These are phyloP conservation scores for Dilophus febrilis DNA, from an alignment of 2,888 invertebrate species.

Conservation along the genomic window DNA sequence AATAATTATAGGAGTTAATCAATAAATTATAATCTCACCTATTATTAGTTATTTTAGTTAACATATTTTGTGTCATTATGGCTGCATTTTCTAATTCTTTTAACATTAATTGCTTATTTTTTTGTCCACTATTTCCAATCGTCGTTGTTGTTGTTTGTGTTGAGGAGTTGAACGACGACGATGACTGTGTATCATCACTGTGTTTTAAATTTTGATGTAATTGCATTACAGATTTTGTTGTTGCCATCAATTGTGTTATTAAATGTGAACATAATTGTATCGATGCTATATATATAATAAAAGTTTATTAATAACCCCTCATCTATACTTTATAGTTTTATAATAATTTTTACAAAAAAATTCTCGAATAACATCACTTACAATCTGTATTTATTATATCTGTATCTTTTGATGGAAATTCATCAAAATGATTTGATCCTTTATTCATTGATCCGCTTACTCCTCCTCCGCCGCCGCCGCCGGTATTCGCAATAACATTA, in stretches of 20 bases:
- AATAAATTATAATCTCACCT: constrained; percentile 6
- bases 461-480: neutral
- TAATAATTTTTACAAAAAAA: too few relatives aligned
- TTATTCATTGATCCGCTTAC: neutral
- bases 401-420: constrained; percentile 30
- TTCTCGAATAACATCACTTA: constrained; percentile 20
- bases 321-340: too few relatives aligned
- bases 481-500: neutral
- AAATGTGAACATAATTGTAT: constrained; percentile 40
- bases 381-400: constrained; percentile 34
- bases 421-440: constrained; percentile 9
- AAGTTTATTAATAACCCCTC: too few relatives aligned
- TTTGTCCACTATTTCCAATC: neutral
- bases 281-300: too few relatives aligned
- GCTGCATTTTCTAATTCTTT: constrained; percentile 32
- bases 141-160: too few relatives aligned
- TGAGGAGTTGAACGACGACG: neutral
- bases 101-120: constrained; percentile 22
- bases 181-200: constrained; percentile 20
- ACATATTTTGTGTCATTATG: constrained; percentile 31
- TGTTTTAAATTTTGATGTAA: constrained; percentile 28
- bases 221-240: constrained; percentile 29
- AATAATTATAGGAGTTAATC: too few relatives aligned
- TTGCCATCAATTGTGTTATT: constrained; percentile 34
- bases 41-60: constrained; percentile 26